phyloP scores from a whole-genome alignment of 1,140 invertebrate genomes.

The Drosophila ercepeae region DNA sequence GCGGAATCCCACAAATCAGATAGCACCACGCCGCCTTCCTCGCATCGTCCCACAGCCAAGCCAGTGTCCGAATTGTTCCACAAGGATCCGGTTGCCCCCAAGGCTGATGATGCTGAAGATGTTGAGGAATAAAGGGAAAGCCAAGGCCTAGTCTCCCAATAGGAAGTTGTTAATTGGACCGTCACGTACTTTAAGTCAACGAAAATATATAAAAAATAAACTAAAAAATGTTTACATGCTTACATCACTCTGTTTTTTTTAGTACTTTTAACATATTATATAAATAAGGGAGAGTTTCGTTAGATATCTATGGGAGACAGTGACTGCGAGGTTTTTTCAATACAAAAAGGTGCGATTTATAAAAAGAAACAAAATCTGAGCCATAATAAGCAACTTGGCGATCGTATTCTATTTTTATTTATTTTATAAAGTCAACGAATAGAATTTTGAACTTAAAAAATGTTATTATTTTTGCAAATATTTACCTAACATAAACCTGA shows the following conservation, averaged over 20 bases:
- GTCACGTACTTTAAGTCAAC: conserved; percentile 27
- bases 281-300: neutral
- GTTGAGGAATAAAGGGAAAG: conserved; percentile 48
- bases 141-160: neutral
- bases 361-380: no score
- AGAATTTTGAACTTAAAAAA: no score
- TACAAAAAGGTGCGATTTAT: no score
- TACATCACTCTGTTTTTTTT: conserved; percentile 14
- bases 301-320: neutral
- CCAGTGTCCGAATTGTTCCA: conserved; percentile 58
- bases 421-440: no score
- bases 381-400: no score
- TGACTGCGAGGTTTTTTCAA: no score
- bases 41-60: conserved; percentile 43
- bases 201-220: conserved; percentile 35
- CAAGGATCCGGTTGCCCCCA: conserved; percentile 2
- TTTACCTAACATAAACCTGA: neutral
- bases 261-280: conserved; percentile 19
- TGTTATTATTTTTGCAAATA: neutral
- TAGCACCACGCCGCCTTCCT: conserved; percentile 18
- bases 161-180: conserved; percentile 21
- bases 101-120: conserved; percentile 37
- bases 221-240: conserved; percentile 32
- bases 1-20: conserved; percentile 7
- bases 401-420: no score